phyloP scores from a whole-genome alignment of 1,140 invertebrate species.

The Penaeus indicus region DNA sequence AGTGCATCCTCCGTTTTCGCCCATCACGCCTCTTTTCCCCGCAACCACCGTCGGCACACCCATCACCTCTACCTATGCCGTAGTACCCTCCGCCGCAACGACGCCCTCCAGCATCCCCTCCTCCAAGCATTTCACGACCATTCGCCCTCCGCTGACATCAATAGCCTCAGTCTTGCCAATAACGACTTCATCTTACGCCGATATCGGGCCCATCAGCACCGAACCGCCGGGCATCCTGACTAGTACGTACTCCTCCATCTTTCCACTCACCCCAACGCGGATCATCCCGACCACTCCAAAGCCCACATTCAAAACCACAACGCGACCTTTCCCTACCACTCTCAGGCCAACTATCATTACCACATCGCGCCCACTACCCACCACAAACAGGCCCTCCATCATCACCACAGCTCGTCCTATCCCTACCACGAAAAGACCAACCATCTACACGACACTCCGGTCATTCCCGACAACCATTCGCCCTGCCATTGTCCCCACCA shows the following conservation, averaged over 20 bases:
- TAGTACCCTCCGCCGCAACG: background rate
- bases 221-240: background rate
- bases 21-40: slow-evolving; percentile 13
- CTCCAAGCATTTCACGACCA: background rate
- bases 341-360: background rate
- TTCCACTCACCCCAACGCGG: no score
- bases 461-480: background rate
- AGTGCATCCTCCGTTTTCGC: background rate
- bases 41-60: background rate
- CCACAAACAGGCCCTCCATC: background rate
- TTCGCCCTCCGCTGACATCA: background rate
- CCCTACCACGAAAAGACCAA: background rate
- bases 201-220: no score
- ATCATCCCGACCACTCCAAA: background rate
- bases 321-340: slow-evolving; percentile 9
- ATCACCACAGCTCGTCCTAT: background rate
- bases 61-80: background rate
- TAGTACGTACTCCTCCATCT: background rate
- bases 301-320: background rate
- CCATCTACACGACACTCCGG: background rate
- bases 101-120: background rate
- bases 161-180: no score
- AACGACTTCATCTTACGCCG: no score
- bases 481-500: background rate
- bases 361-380: background rate